Percentiles rank a stretch among this genome's conserved stretches.
Evolutionary conservation across 2,888 invertebrate genomes (phyloP).

Genomic region (Sialis fuliginosa): DNA sequence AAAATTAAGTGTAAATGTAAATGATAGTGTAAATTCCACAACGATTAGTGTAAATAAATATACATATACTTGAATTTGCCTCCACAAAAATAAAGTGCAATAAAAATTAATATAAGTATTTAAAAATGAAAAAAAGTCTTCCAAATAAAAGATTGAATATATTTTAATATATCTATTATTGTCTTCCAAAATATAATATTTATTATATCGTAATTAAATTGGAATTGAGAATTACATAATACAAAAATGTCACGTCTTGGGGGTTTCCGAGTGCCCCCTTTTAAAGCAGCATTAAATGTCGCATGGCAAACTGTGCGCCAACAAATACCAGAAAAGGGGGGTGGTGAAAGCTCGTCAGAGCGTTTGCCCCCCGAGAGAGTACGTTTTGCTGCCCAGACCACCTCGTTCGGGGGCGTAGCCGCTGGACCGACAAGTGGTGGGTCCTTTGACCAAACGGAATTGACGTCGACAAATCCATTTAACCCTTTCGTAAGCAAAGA

Average conservation of each 20-base stretch:
- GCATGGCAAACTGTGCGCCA: conserved; percentile 69
- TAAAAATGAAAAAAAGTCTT: no score
- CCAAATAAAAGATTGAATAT: no score
- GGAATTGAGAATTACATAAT: no score
- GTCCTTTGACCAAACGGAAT: conserved; percentile 37
- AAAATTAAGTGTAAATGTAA: no score
- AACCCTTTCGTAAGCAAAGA: conserved; percentile 27
- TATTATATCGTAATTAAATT: no score
- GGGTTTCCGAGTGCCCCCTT: conserved; percentile 48
- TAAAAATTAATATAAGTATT: no score
- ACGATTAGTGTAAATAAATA: no score
- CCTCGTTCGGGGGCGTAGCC: conserved; percentile 41
- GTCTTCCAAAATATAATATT: no score
- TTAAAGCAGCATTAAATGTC: conserved; percentile 61
- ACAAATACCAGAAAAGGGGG: conserved; percentile 44
- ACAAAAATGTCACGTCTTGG: conserved; percentile 40
- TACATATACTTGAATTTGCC: no score
- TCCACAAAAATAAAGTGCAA: no score
- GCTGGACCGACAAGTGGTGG: conserved; percentile 42
- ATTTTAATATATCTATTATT: no score
- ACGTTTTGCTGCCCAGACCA: conserved; percentile 15
- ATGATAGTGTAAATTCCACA: no score
- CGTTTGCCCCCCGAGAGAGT: conserved; percentile 16
- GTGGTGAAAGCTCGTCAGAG: conserved; percentile 13
- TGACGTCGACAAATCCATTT: conserved; percentile 39